A percentile compares a stretch with the other conserved stretches of the same genome.
phyloP scores from a whole-genome alignment of 2,113 vertebrate genomes.

The Entomyzon cyanotis region DNA sequence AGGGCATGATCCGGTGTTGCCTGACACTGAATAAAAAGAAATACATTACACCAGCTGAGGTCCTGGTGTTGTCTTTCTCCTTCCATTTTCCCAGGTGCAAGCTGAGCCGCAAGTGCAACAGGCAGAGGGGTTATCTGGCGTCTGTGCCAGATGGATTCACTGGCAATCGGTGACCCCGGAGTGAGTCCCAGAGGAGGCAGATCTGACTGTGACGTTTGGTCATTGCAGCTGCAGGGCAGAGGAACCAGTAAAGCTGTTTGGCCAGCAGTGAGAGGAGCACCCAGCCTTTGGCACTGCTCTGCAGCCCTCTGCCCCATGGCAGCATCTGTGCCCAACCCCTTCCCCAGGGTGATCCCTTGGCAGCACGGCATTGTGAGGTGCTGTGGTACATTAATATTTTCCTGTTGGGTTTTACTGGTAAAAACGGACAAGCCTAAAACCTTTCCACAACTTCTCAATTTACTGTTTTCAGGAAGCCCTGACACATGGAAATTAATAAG shows the following conservation, averaged over 20 bases:
- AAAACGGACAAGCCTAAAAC: background rate
- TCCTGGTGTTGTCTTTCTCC: background rate
- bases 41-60: accelerated
- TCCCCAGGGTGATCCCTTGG: background rate
- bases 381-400: background rate
- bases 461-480: background rate
- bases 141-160: background rate
- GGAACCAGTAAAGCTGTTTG: accelerated
- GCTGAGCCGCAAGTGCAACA: background rate
- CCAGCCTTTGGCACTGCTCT: background rate
- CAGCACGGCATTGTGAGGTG: accelerated
- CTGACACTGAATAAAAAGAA: background rate
- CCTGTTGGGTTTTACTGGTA: background rate
- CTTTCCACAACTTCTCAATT: background rate
- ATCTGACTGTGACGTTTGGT: background rate
- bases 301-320: background rate
- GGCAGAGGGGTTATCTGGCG: background rate
- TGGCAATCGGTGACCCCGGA: accelerated
- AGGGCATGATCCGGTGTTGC: background rate
- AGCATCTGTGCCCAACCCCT: background rate
- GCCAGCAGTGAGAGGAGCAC: background rate
- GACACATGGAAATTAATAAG: background rate
- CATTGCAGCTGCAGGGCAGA: background rate
- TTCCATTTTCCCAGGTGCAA: background rate
- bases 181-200: background rate